Conservation (phyloP, 2,797 vertebrate species). For the Eleutherodactylus coqui region DNA sequence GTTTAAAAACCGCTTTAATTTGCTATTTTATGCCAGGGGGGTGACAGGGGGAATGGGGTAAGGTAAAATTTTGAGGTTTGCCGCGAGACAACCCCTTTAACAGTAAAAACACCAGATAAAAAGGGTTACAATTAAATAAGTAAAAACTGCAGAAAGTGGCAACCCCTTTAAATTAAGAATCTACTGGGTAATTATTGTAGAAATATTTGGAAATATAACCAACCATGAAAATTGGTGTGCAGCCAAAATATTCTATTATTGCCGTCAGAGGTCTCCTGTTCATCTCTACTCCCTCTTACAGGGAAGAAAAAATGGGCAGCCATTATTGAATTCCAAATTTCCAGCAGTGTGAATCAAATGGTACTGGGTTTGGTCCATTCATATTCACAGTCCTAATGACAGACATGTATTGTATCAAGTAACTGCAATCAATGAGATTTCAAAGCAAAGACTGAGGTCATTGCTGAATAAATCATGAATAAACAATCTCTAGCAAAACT, state of each 20-base stretch:
- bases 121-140: too few relatives aligned
- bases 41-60: too few relatives aligned
- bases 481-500: neutral
- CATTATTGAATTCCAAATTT: neutral
- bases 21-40: too few relatives aligned
- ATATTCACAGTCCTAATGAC: neutral
- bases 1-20: too few relatives aligned
- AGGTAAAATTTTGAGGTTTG: too few relatives aligned
- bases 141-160: too few relatives aligned
- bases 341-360: too few relatives aligned
- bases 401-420: neutral
- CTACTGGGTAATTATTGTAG: neutral
- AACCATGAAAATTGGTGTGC: neutral
- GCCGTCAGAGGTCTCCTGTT: neutral
- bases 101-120: too few relatives aligned
- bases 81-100: too few relatives aligned
- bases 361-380: neutral
- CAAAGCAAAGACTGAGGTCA: constrained; percentile 3
- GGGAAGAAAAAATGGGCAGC: neutral
- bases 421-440: neutral
- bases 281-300: neutral
- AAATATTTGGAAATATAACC: neutral
- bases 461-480: constrained; percentile 35
- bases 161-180: neutral
- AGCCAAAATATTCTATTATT: neutral